Conservation (phyloP, 2,797 vertebrate genomes). For the Muscicapa comitata region DNA sequence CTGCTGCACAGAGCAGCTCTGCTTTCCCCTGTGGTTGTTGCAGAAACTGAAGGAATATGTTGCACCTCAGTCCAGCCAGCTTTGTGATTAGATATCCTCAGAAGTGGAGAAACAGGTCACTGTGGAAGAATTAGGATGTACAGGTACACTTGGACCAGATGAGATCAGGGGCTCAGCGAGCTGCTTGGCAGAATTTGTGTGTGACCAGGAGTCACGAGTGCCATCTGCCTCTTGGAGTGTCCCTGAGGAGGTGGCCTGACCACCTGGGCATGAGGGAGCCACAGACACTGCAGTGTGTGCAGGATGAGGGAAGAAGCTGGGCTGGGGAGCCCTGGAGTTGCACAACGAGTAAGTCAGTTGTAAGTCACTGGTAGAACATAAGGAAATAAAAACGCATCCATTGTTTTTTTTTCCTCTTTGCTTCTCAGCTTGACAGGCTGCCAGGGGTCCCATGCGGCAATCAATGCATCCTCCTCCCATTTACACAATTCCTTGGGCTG, state of each 20-base stretch:
- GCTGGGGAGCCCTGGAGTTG: not conserved
- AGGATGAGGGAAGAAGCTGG: not conserved
- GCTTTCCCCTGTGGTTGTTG: not conserved
- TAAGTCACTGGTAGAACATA: not conserved
- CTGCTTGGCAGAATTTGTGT: not conserved
- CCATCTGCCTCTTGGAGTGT: not conserved
- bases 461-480: not conserved
- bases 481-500: not conserved
- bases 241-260: not conserved
- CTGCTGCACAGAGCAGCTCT: not conserved
- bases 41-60: not conserved
- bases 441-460: not conserved
- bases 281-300: fast-evolving
- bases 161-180: not conserved
- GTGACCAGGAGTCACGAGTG: not conserved
- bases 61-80: not conserved
- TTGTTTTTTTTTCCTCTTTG: not conserved
- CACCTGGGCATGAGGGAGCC: not conserved
- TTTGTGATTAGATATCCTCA: not conserved
- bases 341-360: not conserved
- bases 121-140: not conserved
- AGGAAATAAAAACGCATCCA: not conserved
- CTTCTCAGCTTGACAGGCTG: not conserved
- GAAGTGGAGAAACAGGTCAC: not conserved
- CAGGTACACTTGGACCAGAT: not conserved